Evolutionary conservation across 2,888 invertebrate species (phyloP).

Genomic region (Teleogryllus oceanicus): DNA sequence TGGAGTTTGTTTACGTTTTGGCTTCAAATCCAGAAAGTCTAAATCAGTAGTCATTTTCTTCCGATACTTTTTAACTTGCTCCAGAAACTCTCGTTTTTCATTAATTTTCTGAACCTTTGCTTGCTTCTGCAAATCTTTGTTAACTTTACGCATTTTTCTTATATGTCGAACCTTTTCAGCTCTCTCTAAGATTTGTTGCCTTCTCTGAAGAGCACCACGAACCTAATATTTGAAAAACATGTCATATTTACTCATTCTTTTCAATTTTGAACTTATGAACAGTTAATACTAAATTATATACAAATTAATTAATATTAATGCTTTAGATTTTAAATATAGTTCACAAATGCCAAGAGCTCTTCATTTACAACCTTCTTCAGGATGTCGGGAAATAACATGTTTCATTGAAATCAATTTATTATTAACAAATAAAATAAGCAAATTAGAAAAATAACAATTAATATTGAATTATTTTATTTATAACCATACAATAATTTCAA

Average conservation of each 20-base stretch:
- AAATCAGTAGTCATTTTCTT: slow-evolving; percentile 78
- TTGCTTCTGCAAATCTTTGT: slow-evolving; percentile 84
- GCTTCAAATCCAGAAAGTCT: slow-evolving; percentile 72
- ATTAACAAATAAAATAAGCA: too few species aligned
- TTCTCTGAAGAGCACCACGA: slow-evolving; percentile 74
- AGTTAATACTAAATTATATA: too few species aligned
- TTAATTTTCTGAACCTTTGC: slow-evolving; percentile 78
- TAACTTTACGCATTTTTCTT: slow-evolving; percentile 86
- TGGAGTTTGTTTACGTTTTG: slow-evolving; percentile 40
- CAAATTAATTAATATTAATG: too few species aligned
- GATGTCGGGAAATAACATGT: too few species aligned
- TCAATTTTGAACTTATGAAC: not conserved
- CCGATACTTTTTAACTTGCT: slow-evolving; percentile 88
- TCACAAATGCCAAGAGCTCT: too few species aligned
- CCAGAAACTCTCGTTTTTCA: slow-evolving; percentile 87
- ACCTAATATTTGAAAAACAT: slow-evolving; percentile 50
- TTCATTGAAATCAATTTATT: too few species aligned
- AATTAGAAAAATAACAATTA: too few species aligned
- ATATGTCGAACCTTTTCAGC: slow-evolving; percentile 88
- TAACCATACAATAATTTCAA: too few species aligned
- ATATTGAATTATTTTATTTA: too few species aligned
- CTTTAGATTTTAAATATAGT: too few species aligned
- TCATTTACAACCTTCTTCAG: too few species aligned
- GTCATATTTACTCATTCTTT: not conserved
- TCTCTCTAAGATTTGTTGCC: slow-evolving; percentile 78